Evolutionary conservation across 2,888 invertebrate genomes (phyloP).

Genomic region (Himalopsyche japonica): DNA sequence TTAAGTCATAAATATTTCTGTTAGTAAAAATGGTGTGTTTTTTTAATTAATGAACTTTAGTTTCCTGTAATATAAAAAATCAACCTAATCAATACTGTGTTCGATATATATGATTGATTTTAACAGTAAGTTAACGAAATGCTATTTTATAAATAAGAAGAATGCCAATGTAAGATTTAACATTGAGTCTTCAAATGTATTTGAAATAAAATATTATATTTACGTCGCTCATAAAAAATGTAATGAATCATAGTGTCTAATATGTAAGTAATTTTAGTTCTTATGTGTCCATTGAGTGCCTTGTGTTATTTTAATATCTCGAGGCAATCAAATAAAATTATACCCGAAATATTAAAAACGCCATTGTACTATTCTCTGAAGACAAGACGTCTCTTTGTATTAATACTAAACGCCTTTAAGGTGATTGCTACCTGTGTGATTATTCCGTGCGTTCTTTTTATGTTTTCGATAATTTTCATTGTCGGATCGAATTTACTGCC

Average conservation of each 20-base stretch:
- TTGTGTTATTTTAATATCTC: background rate
- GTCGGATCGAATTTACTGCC: constrained; percentile 26
- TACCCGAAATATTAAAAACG: background rate
- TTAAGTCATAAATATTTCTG: background rate
- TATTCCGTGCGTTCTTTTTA: constrained; percentile 1
- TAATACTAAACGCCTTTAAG: constrained; percentile 19
- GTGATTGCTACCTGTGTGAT: constrained; percentile 20
- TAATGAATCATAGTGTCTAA: no score
- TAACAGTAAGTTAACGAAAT: no score
- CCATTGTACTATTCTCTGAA: background rate
- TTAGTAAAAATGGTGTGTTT: background rate
- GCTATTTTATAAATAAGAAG: no score
- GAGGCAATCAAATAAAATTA: background rate
- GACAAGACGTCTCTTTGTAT: background rate
- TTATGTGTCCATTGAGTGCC: background rate
- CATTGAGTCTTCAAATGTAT: no score
- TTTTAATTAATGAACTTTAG: background rate
- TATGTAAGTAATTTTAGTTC: no score
- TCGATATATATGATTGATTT: no score
- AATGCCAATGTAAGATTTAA: no score
- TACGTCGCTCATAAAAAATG: no score
- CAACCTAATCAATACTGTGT: no score
- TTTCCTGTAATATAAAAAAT: background rate
- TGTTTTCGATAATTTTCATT: constrained; percentile 24
- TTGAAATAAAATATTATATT: no score